Evolutionary conservation across 2,113 vertebrate species (phyloP).

Genomic region (Eira barbara): DNA sequence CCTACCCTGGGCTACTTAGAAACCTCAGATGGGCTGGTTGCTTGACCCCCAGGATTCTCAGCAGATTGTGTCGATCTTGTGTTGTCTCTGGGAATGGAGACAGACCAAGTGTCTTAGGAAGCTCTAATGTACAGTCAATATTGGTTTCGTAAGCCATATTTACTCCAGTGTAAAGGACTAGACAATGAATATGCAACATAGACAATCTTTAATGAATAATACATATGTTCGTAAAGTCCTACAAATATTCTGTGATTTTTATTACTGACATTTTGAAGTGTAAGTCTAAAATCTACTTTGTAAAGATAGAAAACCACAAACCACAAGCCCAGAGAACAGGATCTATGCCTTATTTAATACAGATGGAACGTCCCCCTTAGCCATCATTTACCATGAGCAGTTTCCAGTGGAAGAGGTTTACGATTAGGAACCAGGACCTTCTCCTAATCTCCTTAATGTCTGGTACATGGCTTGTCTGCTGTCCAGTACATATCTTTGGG

Average conservation of each 20-base stretch:
- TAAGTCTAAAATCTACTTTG: not conserved
- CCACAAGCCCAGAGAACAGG: not conserved
- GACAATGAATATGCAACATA: not conserved
- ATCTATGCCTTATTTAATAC: not conserved
- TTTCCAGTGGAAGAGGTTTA: not conserved
- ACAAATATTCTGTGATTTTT: not conserved
- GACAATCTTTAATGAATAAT: not conserved
- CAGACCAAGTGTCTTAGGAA: not conserved
- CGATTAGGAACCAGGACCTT: not conserved
- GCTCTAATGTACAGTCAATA: not conserved
- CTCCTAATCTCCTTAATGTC: not conserved
- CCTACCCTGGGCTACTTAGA: not conserved
- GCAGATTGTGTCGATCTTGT: not conserved
- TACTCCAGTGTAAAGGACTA: not conserved
- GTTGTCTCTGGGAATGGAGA: not conserved
- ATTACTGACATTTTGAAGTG: not conserved
- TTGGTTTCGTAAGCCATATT: not conserved
- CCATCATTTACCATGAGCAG: not conserved
- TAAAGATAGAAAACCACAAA: not conserved
- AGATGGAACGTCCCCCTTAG: not conserved
- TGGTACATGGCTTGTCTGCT: not conserved
- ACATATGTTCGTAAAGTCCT: not conserved
- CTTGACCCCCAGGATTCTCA: not conserved
- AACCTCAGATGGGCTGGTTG: not conserved
- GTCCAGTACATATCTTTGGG: not conserved